Evolutionary conservation across 2,113 vertebrate species (phyloP).

Genomic region (Epinephelus moara): DNA sequence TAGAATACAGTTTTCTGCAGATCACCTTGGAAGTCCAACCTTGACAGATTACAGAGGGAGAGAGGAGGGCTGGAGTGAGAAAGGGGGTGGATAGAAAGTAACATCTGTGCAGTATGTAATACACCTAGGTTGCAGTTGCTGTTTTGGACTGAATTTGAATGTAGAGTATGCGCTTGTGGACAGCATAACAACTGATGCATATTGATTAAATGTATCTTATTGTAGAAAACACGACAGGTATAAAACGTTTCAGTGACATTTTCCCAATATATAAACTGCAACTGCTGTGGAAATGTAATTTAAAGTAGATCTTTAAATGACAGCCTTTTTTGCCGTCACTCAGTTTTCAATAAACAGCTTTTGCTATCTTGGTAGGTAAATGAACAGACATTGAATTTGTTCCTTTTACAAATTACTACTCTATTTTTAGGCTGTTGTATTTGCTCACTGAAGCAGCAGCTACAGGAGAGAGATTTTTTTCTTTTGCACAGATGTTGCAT

Average conservation of each 20-base stretch:
- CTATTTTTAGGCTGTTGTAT: not conserved
- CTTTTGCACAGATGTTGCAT: constrained; percentile 16
- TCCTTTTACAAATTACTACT: not conserved
- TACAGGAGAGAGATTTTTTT: not conserved
- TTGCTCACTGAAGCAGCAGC: not conserved
- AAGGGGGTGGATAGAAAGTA: not conserved
- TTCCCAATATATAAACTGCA: no score
- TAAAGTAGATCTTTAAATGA: no score
- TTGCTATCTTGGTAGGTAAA: no score
- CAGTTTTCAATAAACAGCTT: no score
- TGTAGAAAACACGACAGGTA: no score
- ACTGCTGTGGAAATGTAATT: no score
- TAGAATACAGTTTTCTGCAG: not conserved
- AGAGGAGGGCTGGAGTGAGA: not conserved
- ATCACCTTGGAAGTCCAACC: not conserved
- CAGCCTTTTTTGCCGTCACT: no score
- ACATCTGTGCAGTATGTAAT: not conserved
- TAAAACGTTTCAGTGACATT: no score
- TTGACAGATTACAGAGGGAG: not conserved
- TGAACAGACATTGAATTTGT: no score
- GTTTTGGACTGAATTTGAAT: not conserved
- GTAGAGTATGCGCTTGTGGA: no score
- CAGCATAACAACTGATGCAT: no score
- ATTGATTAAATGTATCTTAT: no score
- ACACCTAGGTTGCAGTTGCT: not conserved